A percentile compares a stretch with the other conserved stretches of the same genome.
Evolutionary conservation across 1,140 invertebrate genomes (phyloP).

Genomic region (Epicauta chinensis): DNA sequence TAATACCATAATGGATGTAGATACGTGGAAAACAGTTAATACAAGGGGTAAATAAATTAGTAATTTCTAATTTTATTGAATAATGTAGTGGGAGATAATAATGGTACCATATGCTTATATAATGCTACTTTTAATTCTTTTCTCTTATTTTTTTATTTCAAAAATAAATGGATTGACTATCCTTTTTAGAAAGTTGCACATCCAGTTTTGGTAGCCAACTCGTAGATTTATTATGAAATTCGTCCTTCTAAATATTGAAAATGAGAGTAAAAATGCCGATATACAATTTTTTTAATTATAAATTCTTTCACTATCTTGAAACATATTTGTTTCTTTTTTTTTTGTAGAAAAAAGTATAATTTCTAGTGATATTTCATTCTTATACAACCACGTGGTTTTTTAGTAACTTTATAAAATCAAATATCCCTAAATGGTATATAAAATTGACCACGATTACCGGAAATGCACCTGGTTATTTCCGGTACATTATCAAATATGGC

Average conservation of each 20-base stretch:
- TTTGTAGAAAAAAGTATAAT: no score
- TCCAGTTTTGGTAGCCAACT: slow-evolving; percentile 12
- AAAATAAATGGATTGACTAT: not conserved
- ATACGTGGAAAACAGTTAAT: slow-evolving; percentile 22
- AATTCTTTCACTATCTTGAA: not conserved
- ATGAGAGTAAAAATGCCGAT: not conserved
- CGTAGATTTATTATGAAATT: not conserved
- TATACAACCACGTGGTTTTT: no score
- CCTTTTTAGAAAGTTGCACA: slow-evolving; percentile 17
- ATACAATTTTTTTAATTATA: not conserved
- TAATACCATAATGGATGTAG: not conserved
- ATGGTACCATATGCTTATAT: not conserved
- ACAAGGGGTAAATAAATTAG: slow-evolving; percentile 24
- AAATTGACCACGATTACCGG: no score
- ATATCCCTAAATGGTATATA: no score
- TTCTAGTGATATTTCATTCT: no score
- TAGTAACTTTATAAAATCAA: no score
- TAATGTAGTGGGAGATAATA: not conserved
- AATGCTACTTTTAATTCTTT: not conserved
- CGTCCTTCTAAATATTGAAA: not conserved
- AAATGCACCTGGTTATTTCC: no score
- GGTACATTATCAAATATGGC: no score
- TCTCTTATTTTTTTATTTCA: slow-evolving; percentile 3
- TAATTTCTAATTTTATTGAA: slow-evolving; percentile 2
- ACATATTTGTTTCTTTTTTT: not conserved